Evolutionary conservation across 1,140 invertebrate species (phyloP).

Genomic region (Nebria ingens): DNA sequence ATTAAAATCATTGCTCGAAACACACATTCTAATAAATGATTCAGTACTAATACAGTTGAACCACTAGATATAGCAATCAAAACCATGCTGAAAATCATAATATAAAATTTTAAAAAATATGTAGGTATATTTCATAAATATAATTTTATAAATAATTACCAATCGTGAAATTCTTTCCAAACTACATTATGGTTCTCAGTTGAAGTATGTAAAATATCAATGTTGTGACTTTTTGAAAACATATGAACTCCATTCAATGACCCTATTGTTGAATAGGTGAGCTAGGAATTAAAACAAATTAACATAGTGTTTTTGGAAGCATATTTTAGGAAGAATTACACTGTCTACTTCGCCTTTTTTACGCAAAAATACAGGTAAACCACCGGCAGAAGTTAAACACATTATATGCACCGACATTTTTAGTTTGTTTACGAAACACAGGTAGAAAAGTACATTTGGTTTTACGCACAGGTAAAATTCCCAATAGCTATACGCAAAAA

Average conservation of each 20-base stretch:
- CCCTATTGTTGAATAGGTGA: conserved; percentile 69
- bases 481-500: too few species aligned
- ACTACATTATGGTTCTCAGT: conserved; percentile 58
- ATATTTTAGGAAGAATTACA: conserved; percentile 25
- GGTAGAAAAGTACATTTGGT: too few species aligned
- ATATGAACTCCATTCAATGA: conserved; percentile 76
- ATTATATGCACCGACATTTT: conserved; percentile 56
- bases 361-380: conserved; percentile 58
- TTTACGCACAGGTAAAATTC: too few species aligned
- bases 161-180: conserved; percentile 59
- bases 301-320: background rate
- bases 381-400: conserved; percentile 56
- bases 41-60: conserved; percentile 47
- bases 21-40: conserved; percentile 54
- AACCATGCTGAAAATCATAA: conserved; percentile 41
- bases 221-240: conserved; percentile 62
- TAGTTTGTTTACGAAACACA: too few species aligned
- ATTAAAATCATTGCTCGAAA: conserved; percentile 66
- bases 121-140: too few species aligned
- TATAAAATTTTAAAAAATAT: conserved; percentile 6
- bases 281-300: conserved; percentile 38
- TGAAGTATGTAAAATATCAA: conserved; percentile 51
- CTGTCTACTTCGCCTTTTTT: conserved; percentile 54
- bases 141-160: too few species aligned
- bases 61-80: conserved; percentile 56